Evolutionary conservation across 2,113 vertebrate species (phyloP).

Genomic region (Tychaedon coryphoeus): DNA sequence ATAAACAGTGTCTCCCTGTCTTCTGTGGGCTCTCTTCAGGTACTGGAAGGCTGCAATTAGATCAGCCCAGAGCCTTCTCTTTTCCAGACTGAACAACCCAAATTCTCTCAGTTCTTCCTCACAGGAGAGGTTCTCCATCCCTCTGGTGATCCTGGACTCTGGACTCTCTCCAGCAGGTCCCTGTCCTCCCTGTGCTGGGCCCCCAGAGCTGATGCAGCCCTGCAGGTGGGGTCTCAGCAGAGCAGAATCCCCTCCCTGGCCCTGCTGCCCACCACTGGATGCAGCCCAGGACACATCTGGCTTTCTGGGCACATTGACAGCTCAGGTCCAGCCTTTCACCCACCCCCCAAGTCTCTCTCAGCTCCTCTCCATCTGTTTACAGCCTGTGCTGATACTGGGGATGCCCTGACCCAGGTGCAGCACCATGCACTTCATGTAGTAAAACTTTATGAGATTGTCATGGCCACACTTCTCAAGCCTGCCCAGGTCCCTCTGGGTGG

Average conservation of each 20-base stretch:
- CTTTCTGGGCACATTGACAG: neutral
- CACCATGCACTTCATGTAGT: accelerated
- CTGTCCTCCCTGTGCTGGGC: neutral
- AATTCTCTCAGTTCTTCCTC: neutral
- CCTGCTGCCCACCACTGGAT: neutral
- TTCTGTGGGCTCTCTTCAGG: neutral
- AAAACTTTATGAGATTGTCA: neutral
- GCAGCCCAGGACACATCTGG: neutral
- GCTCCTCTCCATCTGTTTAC: neutral
- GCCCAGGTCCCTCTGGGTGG: no score
- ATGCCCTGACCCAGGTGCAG: neutral
- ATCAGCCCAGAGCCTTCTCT: neutral
- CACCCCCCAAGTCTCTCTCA: neutral
- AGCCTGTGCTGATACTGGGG: accelerated
- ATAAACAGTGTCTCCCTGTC: neutral
- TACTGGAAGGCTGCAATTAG: neutral
- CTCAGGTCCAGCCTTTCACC: neutral
- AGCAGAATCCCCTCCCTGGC: neutral
- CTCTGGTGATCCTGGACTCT: neutral
- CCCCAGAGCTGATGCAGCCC: neutral
- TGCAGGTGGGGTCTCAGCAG: neutral
- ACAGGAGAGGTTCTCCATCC: neutral
- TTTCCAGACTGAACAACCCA: neutral
- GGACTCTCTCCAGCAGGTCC: accelerated
- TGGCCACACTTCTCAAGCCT: no score